These are phyloP conservation scores for Drosophila nasuta DNA, from an alignment of 1,140 invertebrate species.

Conservation along the genomic window DNA sequence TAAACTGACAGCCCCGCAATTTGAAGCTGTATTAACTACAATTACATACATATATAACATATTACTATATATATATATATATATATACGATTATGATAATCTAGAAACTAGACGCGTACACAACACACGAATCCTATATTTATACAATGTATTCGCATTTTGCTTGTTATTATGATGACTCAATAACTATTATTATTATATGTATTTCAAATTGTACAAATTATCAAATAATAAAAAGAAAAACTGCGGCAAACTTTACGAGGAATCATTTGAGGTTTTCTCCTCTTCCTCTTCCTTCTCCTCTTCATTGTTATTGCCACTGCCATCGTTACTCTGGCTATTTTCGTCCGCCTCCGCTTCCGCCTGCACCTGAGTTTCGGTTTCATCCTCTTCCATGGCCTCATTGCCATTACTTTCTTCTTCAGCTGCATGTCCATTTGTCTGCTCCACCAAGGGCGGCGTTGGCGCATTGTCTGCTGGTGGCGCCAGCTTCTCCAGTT, in stretches of 20 bases:
- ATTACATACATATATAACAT: constrained; percentile 51
- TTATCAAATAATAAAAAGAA: constrained; percentile 29
- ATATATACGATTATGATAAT: constrained; percentile 18
- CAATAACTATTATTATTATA: constrained; percentile 37
- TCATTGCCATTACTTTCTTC: constrained; percentile 31
- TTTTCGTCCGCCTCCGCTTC: not conserved
- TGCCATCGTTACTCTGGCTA: too few species aligned
- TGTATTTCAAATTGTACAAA: constrained; percentile 77
- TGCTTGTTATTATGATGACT: constrained; percentile 78
- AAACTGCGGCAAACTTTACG: constrained; percentile 20
- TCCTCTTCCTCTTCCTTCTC: not conserved
- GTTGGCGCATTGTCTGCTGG: constrained; percentile 25
- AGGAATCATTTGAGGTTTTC: constrained; percentile 21
- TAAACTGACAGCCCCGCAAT: constrained; percentile 53
- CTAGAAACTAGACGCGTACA: constrained; percentile 37
- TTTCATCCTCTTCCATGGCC: constrained; percentile 9
- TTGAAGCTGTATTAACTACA: constrained; percentile 66
- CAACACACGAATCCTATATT: constrained; percentile 74
- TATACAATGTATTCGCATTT: constrained; percentile 79
- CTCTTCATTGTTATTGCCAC: not conserved
- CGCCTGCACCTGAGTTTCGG: not conserved
- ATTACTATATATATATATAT: constrained; percentile 46
- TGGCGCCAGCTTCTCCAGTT: constrained; percentile 39
- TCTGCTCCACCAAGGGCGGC: constrained; percentile 41
- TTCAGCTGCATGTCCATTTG: constrained; percentile 51